A percentile compares a stretch with the other conserved stretches of the same genome.
phyloP scores from a whole-genome alignment of 1,140 invertebrate species.

The Agrilus planipennis region DNA sequence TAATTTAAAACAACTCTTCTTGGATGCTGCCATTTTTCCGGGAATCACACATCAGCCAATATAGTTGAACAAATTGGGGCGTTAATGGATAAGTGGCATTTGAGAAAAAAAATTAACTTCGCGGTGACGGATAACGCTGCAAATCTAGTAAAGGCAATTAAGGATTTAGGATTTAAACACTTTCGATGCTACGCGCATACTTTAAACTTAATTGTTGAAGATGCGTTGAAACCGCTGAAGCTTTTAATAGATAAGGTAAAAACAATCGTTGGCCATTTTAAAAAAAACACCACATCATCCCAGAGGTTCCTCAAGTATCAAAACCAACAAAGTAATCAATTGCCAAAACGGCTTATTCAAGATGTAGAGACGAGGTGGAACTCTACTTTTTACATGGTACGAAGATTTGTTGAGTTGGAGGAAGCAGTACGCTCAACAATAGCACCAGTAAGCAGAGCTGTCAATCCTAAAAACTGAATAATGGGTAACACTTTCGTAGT shows the following conservation, averaged over 20 bases:
- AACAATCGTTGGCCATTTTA: constrained; percentile 21
- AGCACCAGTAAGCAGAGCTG: too few species aligned
- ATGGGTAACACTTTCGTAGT: too few species aligned
- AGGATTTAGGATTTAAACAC: constrained; percentile 9
- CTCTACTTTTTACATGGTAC: constrained; percentile 27
- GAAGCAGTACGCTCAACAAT: constrained; percentile 16
- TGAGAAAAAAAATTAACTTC: constrained; percentile 12
- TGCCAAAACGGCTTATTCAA: constrained; percentile 17
- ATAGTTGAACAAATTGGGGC: constrained; percentile 11
- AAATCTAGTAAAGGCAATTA: constrained; percentile 14
- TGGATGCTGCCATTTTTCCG: constrained; percentile 2
- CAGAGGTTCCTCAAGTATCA: constrained; percentile 17
- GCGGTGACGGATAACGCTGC: constrained; percentile 15
- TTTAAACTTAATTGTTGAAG: constrained; percentile 21
- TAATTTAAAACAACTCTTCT: constrained; percentile 5
- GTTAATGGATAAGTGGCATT: constrained; percentile 14
- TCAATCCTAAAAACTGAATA: too few species aligned
- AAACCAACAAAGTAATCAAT: constrained; percentile 7
- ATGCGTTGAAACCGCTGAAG: constrained; percentile 10
- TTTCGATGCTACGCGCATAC: constrained; percentile 18
- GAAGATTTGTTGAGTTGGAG: constrained; percentile 24
- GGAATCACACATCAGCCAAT: constrained; percentile 7
- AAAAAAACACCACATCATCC: constrained; percentile 16
- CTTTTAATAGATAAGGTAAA: constrained; percentile 19
- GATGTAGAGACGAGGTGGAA: constrained; percentile 30